A percentile compares a stretch with the other conserved stretches of the same genome.
Evolutionary conservation across 1,140 invertebrate species (phyloP).

Genomic region (Pseudomyrmex sp.): DNA sequence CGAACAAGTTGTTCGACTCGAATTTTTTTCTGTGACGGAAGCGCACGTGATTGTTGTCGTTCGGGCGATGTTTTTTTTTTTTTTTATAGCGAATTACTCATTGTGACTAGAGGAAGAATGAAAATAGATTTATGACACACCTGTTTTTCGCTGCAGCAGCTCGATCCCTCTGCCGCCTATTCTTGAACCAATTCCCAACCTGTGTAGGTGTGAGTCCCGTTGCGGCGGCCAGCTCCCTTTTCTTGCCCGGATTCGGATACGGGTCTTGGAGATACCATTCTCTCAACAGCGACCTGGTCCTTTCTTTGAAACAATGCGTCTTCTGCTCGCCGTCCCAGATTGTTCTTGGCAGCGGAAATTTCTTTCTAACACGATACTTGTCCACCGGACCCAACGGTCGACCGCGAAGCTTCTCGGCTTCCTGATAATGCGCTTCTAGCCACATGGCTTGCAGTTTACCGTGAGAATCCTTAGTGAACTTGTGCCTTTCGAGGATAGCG

Average conservation of each 20-base stretch:
- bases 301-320: conserved; percentile 99
- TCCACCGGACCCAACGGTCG: conserved; percentile 99
- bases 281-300: conserved; percentile 96
- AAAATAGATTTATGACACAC: conserved; percentile 86
- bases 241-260: conserved; percentile 99
- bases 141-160: conserved; percentile 99
- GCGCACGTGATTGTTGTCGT: conserved; percentile 12
- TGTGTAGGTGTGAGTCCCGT: conserved; percentile 99
- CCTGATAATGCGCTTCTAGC: conserved; percentile 99
- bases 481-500: conserved; percentile 97
- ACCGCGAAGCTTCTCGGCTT: conserved; percentile 98
- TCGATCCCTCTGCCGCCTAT: conserved; percentile 98
- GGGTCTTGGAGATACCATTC: conserved; percentile 99
- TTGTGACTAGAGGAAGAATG: not conserved
- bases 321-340: conserved; percentile 99
- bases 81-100: no score
- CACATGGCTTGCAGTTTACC: conserved; percentile 98
- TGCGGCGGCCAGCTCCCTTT: conserved; percentile 97
- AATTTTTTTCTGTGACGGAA: not conserved
- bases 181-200: conserved; percentile 99
- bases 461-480: conserved; percentile 98
- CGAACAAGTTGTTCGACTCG: not conserved
- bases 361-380: conserved; percentile 99
- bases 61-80: not conserved
- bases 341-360: conserved; percentile 98